phyloP scores from a whole-genome alignment of 2,113 vertebrate genomes.

The Sitta europaea region DNA sequence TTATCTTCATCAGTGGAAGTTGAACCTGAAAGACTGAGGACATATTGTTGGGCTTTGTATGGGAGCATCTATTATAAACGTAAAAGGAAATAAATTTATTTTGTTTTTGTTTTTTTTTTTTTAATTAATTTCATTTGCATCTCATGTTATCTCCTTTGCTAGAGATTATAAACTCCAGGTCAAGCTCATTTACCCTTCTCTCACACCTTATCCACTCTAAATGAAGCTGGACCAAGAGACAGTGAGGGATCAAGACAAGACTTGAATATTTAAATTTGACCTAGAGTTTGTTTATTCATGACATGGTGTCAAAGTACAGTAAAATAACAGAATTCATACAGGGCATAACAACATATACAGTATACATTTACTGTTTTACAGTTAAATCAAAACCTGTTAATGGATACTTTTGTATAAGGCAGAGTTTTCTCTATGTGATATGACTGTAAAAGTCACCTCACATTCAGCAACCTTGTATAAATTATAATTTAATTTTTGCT shows the following conservation, averaged over 20 bases:
- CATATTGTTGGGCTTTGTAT: background rate
- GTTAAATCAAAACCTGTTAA: too few relatives aligned
- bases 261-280: background rate
- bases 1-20: background rate
- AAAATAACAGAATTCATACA: background rate
- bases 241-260: background rate
- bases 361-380: too few relatives aligned
- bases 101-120: background rate
- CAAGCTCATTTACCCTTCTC: background rate
- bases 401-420: background rate
- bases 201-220: background rate
- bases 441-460: background rate
- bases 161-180: background rate
- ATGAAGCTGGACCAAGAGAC: background rate
- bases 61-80: background rate
- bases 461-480: background rate
- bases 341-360: background rate
- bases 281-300: background rate
- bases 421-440: background rate
- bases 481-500: too few relatives aligned
- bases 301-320: background rate
- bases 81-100: background rate
- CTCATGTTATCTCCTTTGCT: background rate
- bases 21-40: background rate
- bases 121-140: background rate